These are phyloP conservation scores for Bellardia bayeri DNA, from an alignment of 2,888 invertebrate genomes.

Conservation along the genomic window DNA sequence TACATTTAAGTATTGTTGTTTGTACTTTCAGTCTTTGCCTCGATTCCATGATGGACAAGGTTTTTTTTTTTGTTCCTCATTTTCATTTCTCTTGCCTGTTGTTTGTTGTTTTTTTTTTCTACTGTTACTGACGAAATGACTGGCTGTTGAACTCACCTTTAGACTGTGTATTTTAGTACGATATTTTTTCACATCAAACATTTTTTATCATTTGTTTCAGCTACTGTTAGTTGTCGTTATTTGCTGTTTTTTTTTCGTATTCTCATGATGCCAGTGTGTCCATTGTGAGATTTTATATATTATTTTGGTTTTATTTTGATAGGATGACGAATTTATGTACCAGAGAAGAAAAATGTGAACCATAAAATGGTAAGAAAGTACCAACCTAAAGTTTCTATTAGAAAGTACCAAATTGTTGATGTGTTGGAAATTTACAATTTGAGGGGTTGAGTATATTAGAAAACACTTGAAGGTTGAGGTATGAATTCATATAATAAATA, in stretches of 20 bases:
- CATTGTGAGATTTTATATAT: slow-evolving; percentile 14
- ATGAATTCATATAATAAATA: too few relatives aligned
- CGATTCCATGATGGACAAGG: slow-evolving; percentile 27
- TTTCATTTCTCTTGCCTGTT: slow-evolving; percentile 12
- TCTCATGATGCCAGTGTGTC: slow-evolving; percentile 15
- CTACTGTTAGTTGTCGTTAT: neutral
- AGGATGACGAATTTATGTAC: neutral
- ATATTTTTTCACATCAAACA: slow-evolving; percentile 22
- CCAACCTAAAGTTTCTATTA: neutral
- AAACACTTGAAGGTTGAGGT: too few relatives aligned
- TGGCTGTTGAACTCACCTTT: slow-evolving; percentile 18
- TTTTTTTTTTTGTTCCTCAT: neutral
- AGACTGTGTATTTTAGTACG: slow-evolving; percentile 13
- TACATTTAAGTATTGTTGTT: slow-evolving; percentile 16
- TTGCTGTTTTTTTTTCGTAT: neutral
- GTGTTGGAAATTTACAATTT: too few relatives aligned
- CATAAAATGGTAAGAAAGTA: neutral
- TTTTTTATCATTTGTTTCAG: slow-evolving; percentile 19
- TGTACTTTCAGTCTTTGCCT: slow-evolving; percentile 26
- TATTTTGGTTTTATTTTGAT: neutral
- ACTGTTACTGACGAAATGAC: neutral
- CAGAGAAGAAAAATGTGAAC: neutral
- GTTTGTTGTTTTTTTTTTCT: neutral
- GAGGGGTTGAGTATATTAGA: too few relatives aligned
- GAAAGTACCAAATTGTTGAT: too few relatives aligned